Evolutionary conservation across 2,888 invertebrate species (phyloP).

Genomic region (Callyntrura guangdongensis): DNA sequence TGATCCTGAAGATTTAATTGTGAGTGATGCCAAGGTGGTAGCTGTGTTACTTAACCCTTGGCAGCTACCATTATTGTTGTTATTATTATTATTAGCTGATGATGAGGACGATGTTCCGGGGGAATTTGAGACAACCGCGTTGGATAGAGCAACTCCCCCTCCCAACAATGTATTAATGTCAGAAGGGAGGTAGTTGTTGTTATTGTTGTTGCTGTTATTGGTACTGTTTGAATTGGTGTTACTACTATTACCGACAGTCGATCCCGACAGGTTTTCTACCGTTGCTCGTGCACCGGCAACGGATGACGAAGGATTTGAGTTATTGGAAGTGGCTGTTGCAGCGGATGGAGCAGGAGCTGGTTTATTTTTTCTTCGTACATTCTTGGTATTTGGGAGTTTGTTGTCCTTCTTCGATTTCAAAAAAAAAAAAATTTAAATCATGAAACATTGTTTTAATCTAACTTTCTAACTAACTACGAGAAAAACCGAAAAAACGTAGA

Average conservation of each 20-base stretch:
- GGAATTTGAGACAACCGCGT: constrained; percentile 74
- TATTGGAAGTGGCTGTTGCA: constrained; percentile 85
- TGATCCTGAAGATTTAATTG: constrained; percentile 83
- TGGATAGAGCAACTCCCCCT: constrained; percentile 60
- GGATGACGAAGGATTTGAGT: constrained; percentile 89
- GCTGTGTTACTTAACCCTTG: constrained; percentile 62
- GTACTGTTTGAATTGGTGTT: constrained; percentile 75
- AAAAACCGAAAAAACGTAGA: too few relatives aligned
- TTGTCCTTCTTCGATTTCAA: constrained; percentile 88
- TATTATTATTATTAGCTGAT: constrained; percentile 63
- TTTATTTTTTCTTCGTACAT: constrained; percentile 92
- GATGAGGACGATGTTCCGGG: constrained; percentile 69
- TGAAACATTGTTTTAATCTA: too few relatives aligned
- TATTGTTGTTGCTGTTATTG: constrained; percentile 79
- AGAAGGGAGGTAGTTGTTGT: constrained; percentile 82
- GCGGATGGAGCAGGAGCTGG: constrained; percentile 89
- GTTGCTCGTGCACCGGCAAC: constrained; percentile 87
- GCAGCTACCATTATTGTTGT: constrained; percentile 49
- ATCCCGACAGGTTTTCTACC: constrained; percentile 52
- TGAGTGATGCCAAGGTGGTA: constrained; percentile 62
- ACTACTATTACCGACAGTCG: constrained; percentile 49
- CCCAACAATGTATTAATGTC: constrained; percentile 82
- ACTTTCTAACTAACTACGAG: too few relatives aligned
- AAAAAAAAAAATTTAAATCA: too few relatives aligned
- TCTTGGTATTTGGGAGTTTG: constrained; percentile 94